These are phyloP conservation scores for Scophthalmus maximus DNA, from an alignment of 2,113 vertebrate genomes.

Conservation along the genomic window DNA sequence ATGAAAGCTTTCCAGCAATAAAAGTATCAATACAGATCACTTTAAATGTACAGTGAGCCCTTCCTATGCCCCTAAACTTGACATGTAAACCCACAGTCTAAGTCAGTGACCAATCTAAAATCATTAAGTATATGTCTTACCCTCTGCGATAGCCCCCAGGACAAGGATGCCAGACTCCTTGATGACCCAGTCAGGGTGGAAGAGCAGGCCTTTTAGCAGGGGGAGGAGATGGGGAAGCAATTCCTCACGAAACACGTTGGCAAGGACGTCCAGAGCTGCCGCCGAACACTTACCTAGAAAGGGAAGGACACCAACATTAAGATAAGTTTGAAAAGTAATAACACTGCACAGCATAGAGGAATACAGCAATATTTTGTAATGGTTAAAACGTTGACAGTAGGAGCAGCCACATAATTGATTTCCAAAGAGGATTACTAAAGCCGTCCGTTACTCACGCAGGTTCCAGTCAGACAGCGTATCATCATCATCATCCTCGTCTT, in stretches of 20 bases:
- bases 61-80: not conserved
- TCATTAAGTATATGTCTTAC: too few relatives aligned
- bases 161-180: slow-evolving; percentile 97
- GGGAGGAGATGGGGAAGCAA: slow-evolving; percentile 93
- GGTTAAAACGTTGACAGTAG: not conserved
- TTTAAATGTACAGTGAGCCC: not conserved
- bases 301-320: not conserved
- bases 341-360: not conserved
- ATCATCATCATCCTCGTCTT: slow-evolving; percentile 92
- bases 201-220: slow-evolving; percentile 92
- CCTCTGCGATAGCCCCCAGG: slow-evolving; percentile 92
- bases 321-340: not conserved
- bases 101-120: not conserved
- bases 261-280: slow-evolving; percentile 91
- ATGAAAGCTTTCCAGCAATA: not conserved
- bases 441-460: slow-evolving; percentile 85
- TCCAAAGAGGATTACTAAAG: not conserved
- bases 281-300: slow-evolving; percentile 92
- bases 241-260: slow-evolving; percentile 95
- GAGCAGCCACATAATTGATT: not conserved
- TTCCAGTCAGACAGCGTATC: slow-evolving; percentile 95
- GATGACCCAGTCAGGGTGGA: slow-evolving; percentile 95
- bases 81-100: not conserved
- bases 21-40: not conserved
- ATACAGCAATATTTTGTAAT: not conserved